phyloP scores from a whole-genome alignment of 2,113 vertebrate species.

The Ptyas mucosa region DNA sequence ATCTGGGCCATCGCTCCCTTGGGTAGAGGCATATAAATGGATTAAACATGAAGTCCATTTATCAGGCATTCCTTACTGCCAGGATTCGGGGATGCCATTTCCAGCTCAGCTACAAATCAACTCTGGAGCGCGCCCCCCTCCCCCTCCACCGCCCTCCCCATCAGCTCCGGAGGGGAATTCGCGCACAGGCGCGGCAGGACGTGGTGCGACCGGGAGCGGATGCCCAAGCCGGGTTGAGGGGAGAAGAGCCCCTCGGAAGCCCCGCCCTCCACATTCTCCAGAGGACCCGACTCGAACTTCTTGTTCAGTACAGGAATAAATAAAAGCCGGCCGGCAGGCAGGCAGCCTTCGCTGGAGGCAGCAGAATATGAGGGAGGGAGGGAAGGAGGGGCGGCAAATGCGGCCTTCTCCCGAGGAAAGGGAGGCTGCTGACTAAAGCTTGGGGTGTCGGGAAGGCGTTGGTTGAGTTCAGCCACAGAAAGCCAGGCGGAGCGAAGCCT shows the following conservation, averaged over 20 bases:
- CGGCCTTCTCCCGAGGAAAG: conserved; percentile 40
- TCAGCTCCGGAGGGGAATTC: not conserved
- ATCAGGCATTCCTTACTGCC: not conserved
- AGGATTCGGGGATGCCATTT: not conserved
- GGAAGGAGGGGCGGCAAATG: conserved; percentile 32
- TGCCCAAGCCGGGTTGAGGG: not conserved
- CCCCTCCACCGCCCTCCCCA: not conserved
- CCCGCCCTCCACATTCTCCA: not conserved
- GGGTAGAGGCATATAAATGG: not conserved
- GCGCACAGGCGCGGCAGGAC: not conserved
- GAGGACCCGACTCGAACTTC: no score
- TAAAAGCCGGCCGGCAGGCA: no score
- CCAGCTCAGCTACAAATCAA: not conserved
- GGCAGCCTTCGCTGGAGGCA: not conserved
- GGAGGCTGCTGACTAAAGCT: conserved; percentile 48
- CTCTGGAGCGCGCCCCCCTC: not conserved
- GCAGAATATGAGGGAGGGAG: conserved; percentile 29
- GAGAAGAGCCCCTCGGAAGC: not conserved
- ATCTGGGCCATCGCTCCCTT: not conserved
- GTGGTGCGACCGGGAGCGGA: not conserved
- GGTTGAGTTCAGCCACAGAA: conserved; percentile 60
- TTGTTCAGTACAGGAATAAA: not conserved
- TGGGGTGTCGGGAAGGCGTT: conserved; percentile 60
- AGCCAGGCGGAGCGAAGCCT: conserved; percentile 52
- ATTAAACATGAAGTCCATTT: not conserved